Evolutionary conservation across 1,140 invertebrate species (phyloP).

Genomic region (Heliconius congener): DNA sequence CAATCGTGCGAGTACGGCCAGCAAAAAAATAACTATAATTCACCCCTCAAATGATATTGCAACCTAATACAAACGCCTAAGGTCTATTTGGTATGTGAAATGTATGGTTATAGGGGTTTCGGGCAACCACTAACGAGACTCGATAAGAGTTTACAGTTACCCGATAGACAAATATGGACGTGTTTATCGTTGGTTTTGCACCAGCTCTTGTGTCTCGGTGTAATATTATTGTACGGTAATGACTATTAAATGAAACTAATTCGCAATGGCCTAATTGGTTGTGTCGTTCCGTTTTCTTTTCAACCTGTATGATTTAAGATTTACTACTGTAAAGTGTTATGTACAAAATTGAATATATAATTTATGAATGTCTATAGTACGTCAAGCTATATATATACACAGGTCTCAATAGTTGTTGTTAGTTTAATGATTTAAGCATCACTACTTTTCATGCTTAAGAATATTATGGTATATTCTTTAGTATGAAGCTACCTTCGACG

Average conservation of each 20-base stretch:
- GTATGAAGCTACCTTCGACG: no score
- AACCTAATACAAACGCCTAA: slow-evolving; percentile 48
- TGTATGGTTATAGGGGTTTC: slow-evolving; percentile 66
- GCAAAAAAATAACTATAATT: slow-evolving; percentile 74
- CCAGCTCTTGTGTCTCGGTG: slow-evolving; percentile 50
- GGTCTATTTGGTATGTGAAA: slow-evolving; percentile 44
- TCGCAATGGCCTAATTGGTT: slow-evolving; percentile 54
- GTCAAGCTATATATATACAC: no score
- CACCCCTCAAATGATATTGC: slow-evolving; percentile 42
- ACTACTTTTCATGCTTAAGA: no score
- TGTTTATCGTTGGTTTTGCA: slow-evolving; percentile 76
- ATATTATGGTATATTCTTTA: no score
- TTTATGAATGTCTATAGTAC: no score
- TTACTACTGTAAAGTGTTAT: background rate
- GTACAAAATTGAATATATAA: background rate
- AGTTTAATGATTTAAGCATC: no score
- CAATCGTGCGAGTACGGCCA: slow-evolving; percentile 76
- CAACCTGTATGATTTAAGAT: background rate
- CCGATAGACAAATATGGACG: slow-evolving; percentile 80
- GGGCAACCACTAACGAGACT: slow-evolving; percentile 70
- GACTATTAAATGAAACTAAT: slow-evolving; percentile 57
- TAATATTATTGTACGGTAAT: slow-evolving; percentile 70
- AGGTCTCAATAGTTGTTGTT: no score
- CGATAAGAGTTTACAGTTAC: slow-evolving; percentile 75
- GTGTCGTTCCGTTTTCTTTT: background rate